phyloP scores from a whole-genome alignment of 53 echinoderm and acorn worm genomes.

The Paelopatides confundens region DNA sequence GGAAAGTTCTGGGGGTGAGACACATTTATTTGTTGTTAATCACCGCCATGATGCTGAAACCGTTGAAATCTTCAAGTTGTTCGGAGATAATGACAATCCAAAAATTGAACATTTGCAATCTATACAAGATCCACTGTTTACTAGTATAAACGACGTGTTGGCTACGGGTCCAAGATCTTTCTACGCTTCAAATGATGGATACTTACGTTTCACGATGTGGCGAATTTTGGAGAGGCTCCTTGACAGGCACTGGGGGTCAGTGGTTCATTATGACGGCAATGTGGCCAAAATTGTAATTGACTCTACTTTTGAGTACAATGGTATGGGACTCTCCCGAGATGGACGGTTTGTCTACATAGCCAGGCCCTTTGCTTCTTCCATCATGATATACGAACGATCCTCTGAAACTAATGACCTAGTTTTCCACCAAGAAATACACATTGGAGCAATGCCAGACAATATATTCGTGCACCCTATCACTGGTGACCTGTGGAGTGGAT shows the following conservation, averaged over 20 bases:
- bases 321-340: conserved; percentile 30
- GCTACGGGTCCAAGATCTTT: conserved; percentile 25
- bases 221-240: background rate
- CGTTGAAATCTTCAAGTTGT: conserved; percentile 29
- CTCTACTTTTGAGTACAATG: conserved; percentile 14
- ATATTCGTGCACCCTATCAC: conserved; percentile 32
- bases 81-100: background rate
- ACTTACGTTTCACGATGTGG: background rate
- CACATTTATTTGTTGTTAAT: conserved; percentile 23
- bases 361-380: background rate
- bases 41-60: conserved; percentile 36
- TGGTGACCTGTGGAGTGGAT: conserved; percentile 37
- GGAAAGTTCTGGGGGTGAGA: background rate
- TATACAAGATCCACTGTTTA: conserved; percentile 21
- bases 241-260: conserved; percentile 17
- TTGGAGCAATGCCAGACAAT: conserved; percentile 15
- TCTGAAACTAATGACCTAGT: conserved; percentile 1
- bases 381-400: conserved; percentile 19
- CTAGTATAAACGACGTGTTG: conserved; percentile 34
- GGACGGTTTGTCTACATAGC: conserved; percentile 12
- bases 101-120: conserved; percentile 1
- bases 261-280: conserved; percentile 34
- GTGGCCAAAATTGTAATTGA: background rate
- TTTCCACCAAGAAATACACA: background rate
- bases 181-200: conserved; percentile 45